Conservation (phyloP, 2,113 vertebrate genomes). For the Corynorhinus townsendii region DNA sequence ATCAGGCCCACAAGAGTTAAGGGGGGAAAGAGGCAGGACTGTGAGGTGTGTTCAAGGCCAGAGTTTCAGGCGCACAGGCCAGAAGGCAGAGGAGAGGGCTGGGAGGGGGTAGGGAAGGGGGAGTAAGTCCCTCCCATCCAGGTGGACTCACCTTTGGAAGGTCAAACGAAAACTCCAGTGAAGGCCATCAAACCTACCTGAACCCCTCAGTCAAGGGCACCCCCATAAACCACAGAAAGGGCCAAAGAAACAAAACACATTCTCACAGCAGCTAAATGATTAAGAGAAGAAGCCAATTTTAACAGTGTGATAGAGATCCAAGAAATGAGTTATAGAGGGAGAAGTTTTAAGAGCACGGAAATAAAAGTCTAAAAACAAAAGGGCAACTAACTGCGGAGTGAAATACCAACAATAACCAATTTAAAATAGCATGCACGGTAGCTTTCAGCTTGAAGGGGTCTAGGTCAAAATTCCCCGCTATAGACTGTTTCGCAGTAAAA, state of each 20-base stretch:
- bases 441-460: not conserved
- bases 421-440: not conserved
- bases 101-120: not conserved
- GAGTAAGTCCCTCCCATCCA: not conserved
- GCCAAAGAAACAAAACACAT: constrained; percentile 19
- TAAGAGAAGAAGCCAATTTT: not conserved
- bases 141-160: not conserved
- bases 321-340: not conserved
- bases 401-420: not conserved
- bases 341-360: not conserved
- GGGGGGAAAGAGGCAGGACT: not conserved
- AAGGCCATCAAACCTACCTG: not conserved
- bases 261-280: not conserved
- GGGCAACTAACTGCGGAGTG: not conserved
- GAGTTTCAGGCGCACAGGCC: not conserved
- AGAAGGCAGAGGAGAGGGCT: not conserved
- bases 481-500: not conserved
- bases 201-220: not conserved
- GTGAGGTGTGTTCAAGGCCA: constrained; percentile 31
- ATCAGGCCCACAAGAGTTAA: not conserved
- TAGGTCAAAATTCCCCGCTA: not conserved
- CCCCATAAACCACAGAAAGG: not conserved
- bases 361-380: not conserved
- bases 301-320: not conserved
- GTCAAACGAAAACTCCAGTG: not conserved